Evolutionary conservation across 1,140 invertebrate genomes (phyloP).

Genomic region (Lepidurus apus): DNA sequence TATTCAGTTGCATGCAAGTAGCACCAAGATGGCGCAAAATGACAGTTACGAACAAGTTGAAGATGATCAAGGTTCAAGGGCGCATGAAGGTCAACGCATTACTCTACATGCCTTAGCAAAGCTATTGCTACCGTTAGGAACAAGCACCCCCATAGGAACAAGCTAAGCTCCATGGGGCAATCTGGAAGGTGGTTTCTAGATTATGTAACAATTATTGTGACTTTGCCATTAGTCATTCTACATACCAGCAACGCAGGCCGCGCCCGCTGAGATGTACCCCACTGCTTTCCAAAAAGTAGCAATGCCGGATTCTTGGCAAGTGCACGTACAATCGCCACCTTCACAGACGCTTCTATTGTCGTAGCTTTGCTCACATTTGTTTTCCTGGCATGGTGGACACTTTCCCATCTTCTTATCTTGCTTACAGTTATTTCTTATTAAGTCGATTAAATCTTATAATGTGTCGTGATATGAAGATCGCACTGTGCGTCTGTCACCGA

Average conservation of each 20-base stretch:
- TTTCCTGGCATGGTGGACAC: neutral
- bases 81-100: too few relatives aligned
- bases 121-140: neutral
- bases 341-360: neutral
- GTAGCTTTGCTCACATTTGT: conserved; percentile 25
- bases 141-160: neutral
- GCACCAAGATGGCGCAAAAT: too few relatives aligned
- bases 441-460: too few relatives aligned
- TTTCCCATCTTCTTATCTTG: conserved; percentile 8
- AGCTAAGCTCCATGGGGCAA: too few relatives aligned
- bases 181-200: neutral
- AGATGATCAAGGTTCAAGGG: too few relatives aligned
- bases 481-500: too few relatives aligned
- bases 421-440: neutral
- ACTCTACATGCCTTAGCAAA: neutral
- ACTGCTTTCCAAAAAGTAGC: neutral
- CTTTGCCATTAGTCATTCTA: neutral
- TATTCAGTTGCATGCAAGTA: too few relatives aligned
- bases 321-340: neutral
- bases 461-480: too few relatives aligned
- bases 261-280: neutral
- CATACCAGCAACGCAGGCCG: conserved; percentile 24
- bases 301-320: neutral
- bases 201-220: neutral
- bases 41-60: too few relatives aligned